Base-by-base conservation (phyloP, 2,888 invertebrate species). In the Ectemnius lituratus region DNA sequence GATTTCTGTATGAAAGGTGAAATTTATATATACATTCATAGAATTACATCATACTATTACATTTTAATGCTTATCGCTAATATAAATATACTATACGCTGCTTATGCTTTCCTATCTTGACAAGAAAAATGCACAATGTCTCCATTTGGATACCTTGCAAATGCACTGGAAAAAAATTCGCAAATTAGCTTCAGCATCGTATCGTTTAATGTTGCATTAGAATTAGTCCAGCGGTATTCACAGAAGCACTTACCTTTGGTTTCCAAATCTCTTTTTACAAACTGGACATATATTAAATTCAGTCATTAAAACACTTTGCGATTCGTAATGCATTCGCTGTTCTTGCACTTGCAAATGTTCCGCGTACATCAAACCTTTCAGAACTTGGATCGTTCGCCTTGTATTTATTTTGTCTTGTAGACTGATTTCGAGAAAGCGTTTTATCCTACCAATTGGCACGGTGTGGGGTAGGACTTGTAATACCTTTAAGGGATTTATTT, bases 121-220 rank as follows among this genome's bases (percentile, higher is more conserved):
- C 99, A 99, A 4, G 96, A 97, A 88, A 96, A 97, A 91, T 99
- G 99, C 0, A 98, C 97, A 20, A 98, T 95, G 83, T 97, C 96
- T 2, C 97, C 98, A 90, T 96, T 96, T 1, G 98, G 97, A 91
- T 96, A 97, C 61, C 98, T 93, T 5, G 98, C 97, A 91, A 99
- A 97, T 27, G 98, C 98, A 92, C 97, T 96, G 91, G 49, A 74
- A 80, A 68, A 49, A 2, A 8, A 57, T 1, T 27, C 46, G 0
- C 46, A 37, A 6, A 37, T 37, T 37, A 37, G 8, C 37, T 37
- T 37, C 5, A 37, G 8, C 11, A 37, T 37, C 28, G 8, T 8
- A 37, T 37, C 37, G 37, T 37, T 37, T 37, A 37, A 37, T 37
- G 37, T 11, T 37, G 8, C 11, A 37, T 37, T 37, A 37, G 37